Percentiles rank a stretch among this genome's conserved stretches.
phyloP scores from a whole-genome alignment of 2,113 vertebrate species.

The Cynopterus brachyotis region DNA sequence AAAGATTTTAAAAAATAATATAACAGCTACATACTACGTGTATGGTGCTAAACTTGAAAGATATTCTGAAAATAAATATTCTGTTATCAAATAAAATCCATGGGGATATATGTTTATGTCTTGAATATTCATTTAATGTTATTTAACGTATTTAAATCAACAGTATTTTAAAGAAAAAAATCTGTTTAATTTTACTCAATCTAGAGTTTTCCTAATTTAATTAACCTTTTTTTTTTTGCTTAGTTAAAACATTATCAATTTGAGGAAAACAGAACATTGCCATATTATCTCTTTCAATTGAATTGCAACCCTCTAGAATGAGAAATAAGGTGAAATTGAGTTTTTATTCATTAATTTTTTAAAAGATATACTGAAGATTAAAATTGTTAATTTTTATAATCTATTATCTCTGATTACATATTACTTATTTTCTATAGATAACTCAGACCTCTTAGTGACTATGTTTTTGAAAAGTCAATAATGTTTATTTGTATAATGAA shows the following conservation, averaged over 20 bases:
- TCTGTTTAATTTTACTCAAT: not conserved
- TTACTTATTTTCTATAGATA: conserved; percentile 5
- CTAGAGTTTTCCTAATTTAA: not conserved
- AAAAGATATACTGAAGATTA: not conserved
- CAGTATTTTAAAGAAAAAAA: not conserved
- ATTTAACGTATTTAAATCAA: not conserved
- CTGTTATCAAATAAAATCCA: conserved; percentile 31
- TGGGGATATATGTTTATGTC: not conserved
- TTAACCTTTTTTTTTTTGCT: not conserved
- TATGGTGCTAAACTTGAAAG: not conserved
- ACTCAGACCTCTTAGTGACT: not conserved
- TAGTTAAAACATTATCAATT: not conserved
- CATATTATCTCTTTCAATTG: conserved; percentile 1
- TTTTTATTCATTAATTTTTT: not conserved
- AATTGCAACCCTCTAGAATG: not conserved
- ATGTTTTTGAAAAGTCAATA: conserved; percentile 2
- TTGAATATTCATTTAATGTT: not conserved
- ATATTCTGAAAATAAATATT: not conserved
- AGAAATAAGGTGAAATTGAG: not conserved
- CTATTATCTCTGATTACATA: not conserved
- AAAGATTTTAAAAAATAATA: not conserved
- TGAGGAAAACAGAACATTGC: not conserved
- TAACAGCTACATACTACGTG: not conserved
- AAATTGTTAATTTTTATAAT: not conserved
- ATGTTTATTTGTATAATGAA: not conserved